Conservation (phyloP, 2,888 invertebrate genomes). For the Cephus runcator region DNA sequence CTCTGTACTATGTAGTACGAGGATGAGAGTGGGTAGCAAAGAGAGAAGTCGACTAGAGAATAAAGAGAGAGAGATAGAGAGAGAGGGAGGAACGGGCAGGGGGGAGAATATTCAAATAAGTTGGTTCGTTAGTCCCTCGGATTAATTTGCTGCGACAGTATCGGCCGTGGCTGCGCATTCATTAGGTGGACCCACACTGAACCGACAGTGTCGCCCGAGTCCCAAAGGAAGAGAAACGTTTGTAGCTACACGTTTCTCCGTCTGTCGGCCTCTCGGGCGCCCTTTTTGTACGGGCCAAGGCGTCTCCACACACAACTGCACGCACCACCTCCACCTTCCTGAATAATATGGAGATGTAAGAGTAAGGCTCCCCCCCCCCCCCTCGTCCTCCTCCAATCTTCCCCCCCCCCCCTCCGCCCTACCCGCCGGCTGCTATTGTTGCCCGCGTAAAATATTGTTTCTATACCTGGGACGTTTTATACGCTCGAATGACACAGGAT, state of each 20-base stretch:
- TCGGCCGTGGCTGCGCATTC: constrained; percentile 49
- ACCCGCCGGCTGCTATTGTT: constrained; percentile 39
- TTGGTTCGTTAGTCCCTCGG: constrained; percentile 59
- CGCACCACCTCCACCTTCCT: too few relatives aligned
- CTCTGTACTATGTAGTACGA: neutral
- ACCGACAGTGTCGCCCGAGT: constrained; percentile 21
- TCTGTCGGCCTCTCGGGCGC: neutral
- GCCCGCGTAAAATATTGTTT: constrained; percentile 53
- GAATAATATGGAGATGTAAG: neutral
- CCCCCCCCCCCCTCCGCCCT: neutral
- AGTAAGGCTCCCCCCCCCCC: neutral
- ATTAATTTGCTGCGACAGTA: constrained; percentile 55
- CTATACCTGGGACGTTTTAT: constrained; percentile 50
- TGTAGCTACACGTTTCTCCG: constrained; percentile 1
- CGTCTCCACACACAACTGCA: too few relatives aligned
- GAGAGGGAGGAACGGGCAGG: neutral
- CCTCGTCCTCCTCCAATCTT: neutral
- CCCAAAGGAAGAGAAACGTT: constrained; percentile 1
- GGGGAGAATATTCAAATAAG: constrained; percentile 49
- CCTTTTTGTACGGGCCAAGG: too few relatives aligned
- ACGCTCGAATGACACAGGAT: constrained; percentile 55
- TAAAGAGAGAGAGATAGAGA: constrained; percentile 10
- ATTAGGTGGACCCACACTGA: constrained; percentile 36
- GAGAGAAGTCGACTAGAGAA: neutral
- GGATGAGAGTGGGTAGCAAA: too few relatives aligned